phyloP scores from a whole-genome alignment of 64 coral and sea anemone genomes.

The Dendronephthya gigantea region DNA sequence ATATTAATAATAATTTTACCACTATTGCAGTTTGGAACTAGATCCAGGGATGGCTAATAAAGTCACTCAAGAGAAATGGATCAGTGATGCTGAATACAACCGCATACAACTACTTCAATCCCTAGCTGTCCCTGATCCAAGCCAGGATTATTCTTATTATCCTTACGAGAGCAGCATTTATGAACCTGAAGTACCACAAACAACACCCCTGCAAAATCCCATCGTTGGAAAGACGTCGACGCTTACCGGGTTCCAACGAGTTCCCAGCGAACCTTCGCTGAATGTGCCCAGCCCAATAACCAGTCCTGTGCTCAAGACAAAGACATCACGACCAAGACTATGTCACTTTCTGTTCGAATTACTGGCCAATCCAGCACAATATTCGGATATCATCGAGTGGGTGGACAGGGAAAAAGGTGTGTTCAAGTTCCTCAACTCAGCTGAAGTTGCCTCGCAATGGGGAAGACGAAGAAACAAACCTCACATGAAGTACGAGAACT shows the following conservation, averaged over 20 bases:
- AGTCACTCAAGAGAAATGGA: not conserved
- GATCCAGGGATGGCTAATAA: not conserved
- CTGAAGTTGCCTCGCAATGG: not conserved
- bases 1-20: not conserved
- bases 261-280: not conserved
- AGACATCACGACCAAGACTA: not conserved
- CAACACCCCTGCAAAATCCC: not conserved
- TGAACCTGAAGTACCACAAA: not conserved
- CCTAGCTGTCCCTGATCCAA: not conserved
- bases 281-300: not conserved
- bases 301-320: not conserved
- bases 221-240: not conserved
- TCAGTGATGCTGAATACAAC: not conserved
- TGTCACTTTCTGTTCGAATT: not conserved
- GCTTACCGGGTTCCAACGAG: not conserved
- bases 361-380: not conserved
- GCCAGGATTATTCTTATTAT: not conserved
- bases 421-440: not conserved
- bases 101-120: not conserved
- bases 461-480: not conserved
- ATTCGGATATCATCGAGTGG: not conserved
- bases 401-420: not conserved
- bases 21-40: not conserved
- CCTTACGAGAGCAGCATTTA: slow-evolving; percentile 6
- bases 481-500: slow-evolving; percentile 6